phyloP scores from a whole-genome alignment of 2,113 vertebrate species.

The Sminthopsis crassicaudata region DNA sequence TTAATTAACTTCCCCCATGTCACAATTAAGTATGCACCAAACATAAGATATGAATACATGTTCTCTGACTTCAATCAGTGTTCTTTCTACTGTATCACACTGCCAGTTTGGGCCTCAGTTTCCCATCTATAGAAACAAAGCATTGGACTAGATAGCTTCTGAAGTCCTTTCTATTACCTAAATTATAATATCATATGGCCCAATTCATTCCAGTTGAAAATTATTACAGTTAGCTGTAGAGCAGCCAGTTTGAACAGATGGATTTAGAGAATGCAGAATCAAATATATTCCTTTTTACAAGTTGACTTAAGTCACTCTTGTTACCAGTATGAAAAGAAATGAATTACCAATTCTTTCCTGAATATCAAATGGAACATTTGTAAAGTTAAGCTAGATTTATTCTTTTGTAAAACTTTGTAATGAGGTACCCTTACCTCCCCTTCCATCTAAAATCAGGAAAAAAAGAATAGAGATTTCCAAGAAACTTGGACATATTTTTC shows the following conservation, averaged over 20 bases:
- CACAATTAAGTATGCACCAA: background rate
- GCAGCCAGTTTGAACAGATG: constrained; percentile 83
- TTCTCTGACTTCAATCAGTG: background rate
- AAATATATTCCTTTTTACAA: constrained; percentile 81
- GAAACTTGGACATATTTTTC: background rate
- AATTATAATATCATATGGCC: constrained; percentile 60
- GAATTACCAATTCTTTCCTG: constrained; percentile 28
- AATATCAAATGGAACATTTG: no score
- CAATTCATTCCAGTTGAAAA: constrained; percentile 70
- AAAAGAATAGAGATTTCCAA: background rate
- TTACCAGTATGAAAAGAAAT: constrained; percentile 75
- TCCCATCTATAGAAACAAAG: background rate
- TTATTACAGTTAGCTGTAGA: constrained; percentile 60
- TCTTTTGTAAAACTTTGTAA: constrained; percentile 68
- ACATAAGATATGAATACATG: background rate
- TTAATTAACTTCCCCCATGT: background rate
- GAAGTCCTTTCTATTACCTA: background rate
- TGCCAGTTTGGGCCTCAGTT: background rate
- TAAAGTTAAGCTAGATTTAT: constrained; percentile 74
- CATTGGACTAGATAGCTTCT: background rate
- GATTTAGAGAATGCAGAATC: constrained; percentile 77
- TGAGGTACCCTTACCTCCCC: background rate
- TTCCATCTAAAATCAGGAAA: background rate
- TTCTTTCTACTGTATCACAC: background rate
- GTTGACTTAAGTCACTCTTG: constrained; percentile 79